Evolutionary conservation across 1,140 invertebrate species (phyloP), one percentile per base, ranked within the genome.

Genomic region (Conus betulinus): DNA sequence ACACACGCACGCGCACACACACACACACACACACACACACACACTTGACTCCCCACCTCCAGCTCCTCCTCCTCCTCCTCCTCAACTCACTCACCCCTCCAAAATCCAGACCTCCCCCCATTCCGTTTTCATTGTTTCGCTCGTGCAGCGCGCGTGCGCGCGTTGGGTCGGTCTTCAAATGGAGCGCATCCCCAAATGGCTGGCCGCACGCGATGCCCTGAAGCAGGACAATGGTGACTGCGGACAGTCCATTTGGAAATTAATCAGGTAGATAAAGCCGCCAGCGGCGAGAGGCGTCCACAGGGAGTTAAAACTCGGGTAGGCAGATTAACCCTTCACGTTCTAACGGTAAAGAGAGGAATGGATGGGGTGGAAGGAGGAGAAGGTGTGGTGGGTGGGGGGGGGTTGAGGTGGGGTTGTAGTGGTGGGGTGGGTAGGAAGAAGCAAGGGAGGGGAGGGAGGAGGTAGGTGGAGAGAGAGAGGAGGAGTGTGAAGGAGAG

Each of bases 201-300:
- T 63, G 10, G 27, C 57, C 51, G 84, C 84, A 85, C 84, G 84
- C 84, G 63, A 74, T 63, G 84, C 25, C 84, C 71, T 52, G 57
- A 23, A 53, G 25, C 15, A 13, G 84, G 52, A 85, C 84, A 85
- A 85, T 85, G 84, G 7, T 67, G 67, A 17, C 11, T 23, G 63
- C 63, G 51, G 84, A 74, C n/a, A n/a, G 39, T 85, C 84, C 84
- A 85, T 85, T 85, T 85, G 57, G 84, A 85, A 85, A 85, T 85
- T 85, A 85, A 85, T 85, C 84, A 85, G 63, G 84, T 85, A 85
- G 84, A 85, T 85, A 85, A 85, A 85, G 25, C 51, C 52, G 23
- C 63, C n/a, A 27, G 84, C 11, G 23, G n/a, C 39, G 27, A 55
- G 60, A 13, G 57, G 23, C 3, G 25, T 51, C 78, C 39, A 1